phyloP scores from a whole-genome alignment of 1,140 invertebrate genomes.

The Drosophila aff. region DNA sequence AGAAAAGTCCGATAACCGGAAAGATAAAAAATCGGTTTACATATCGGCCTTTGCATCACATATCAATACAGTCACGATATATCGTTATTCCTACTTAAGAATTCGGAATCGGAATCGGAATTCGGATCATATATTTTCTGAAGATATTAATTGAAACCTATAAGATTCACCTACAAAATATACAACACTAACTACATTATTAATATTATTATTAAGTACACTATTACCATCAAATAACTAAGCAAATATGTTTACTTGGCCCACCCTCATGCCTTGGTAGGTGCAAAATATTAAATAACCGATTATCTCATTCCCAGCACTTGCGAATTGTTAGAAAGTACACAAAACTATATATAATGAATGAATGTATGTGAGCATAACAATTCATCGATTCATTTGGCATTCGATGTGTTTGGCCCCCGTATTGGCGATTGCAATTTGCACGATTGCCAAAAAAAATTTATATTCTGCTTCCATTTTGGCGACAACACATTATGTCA shows the following conservation, averaged over 20 bases:
- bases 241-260: slow-evolving; percentile 10
- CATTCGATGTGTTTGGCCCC: slow-evolving; percentile 42
- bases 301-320: slow-evolving; percentile 44
- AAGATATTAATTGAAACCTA: neutral
- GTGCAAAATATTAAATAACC: slow-evolving; percentile 43
- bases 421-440: slow-evolving; percentile 61
- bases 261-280: neutral
- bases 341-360: slow-evolving; percentile 11
- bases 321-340: slow-evolving; percentile 35
- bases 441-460: slow-evolving; percentile 57
- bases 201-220: neutral
- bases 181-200: neutral
- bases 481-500: slow-evolving; percentile 60
- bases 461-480: slow-evolving; percentile 55
- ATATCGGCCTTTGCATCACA: too few relatives aligned
- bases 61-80: too few relatives aligned
- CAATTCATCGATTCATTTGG: slow-evolving; percentile 64
- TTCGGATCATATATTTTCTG: neutral
- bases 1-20: too few relatives aligned
- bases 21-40: too few relatives aligned
- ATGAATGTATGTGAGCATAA: slow-evolving; percentile 8
- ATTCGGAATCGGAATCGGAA: too few relatives aligned
- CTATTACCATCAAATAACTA: neutral
- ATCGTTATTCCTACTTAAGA: too few relatives aligned
- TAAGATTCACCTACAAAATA: neutral